Evolutionary conservation across 2,113 vertebrate species (phyloP).

Genomic region (Phaethornis superciliosus): DNA sequence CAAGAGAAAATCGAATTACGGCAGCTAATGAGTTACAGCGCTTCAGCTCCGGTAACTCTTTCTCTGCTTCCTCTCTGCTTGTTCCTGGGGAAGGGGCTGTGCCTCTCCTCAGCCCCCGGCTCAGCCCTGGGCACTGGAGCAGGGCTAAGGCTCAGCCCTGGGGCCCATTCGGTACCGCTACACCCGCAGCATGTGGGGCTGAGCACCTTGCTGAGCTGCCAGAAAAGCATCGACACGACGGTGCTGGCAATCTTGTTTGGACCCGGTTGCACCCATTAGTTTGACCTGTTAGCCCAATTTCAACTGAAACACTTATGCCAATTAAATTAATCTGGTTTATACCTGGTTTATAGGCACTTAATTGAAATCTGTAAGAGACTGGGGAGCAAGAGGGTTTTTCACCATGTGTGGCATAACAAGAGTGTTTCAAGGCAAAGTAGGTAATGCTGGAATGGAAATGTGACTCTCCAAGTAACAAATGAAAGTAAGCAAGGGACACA

Average conservation of each 20-base stretch:
- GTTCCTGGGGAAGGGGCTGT: not conserved
- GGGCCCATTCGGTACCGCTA: too few species aligned
- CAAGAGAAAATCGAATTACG: conserved; percentile 13
- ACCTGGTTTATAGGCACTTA: not conserved
- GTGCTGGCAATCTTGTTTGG: not conserved
- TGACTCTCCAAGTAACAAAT: not conserved
- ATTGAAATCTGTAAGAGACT: not conserved
- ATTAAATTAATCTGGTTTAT: not conserved
- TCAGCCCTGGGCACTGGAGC: not conserved
- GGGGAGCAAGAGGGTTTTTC: not conserved
- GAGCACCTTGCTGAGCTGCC: not conserved
- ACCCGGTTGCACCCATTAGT: not conserved
- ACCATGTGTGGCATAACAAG: not conserved
- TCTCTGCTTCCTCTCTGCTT: not conserved
- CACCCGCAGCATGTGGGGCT: fast-evolving
- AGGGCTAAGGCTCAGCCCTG: not conserved
- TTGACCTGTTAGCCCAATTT: not conserved
- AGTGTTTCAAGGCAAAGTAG: not conserved
- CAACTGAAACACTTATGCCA: not conserved
- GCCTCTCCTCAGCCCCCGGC: not conserved
- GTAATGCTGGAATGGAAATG: not conserved
- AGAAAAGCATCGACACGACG: fast-evolving
- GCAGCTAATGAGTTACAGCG: not conserved
- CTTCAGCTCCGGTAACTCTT: not conserved
- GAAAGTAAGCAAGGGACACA: not conserved